These are phyloP conservation scores for Sinodicranocentrus sp. DNA, from an alignment of 2,888 invertebrate genomes.

Conservation along the genomic window DNA sequence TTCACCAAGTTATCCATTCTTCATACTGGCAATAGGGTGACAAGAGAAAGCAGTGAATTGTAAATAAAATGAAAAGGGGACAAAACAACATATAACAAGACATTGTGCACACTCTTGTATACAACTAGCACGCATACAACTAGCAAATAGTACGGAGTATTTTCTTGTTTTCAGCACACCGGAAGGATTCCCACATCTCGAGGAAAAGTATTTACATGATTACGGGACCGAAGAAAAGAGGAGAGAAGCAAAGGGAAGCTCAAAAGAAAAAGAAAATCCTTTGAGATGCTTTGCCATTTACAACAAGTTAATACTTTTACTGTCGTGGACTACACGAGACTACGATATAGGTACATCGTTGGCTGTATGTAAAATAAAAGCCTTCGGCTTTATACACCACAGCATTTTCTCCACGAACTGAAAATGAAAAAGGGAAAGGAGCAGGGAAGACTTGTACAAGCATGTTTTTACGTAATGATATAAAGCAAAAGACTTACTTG, in stretches of 20 bases:
- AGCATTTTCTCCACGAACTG: neutral
- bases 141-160: neutral
- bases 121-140: neutral
- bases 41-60: neutral
- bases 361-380: no score
- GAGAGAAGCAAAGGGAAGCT: neutral
- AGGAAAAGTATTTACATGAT: constrained; percentile 9
- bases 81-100: neutral
- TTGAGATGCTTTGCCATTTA: neutral
- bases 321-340: no score
- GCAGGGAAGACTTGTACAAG: neutral
- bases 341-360: no score
- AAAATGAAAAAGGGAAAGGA: neutral
- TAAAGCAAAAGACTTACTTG: constrained; percentile 79
- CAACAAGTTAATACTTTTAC: neutral
- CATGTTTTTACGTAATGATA: neutral
- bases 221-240: constrained; percentile 1
- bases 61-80: constrained; percentile 4
- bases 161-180: constrained; percentile 10
- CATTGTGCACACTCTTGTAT: no score
- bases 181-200: constrained; percentile 15
- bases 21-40: neutral
- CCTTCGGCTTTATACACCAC: neutral
- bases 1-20: constrained; percentile 9
- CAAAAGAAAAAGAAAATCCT: constrained; percentile 3